These are phyloP conservation scores for Echinarachnius parma DNA, from an alignment of 53 echinoderm and acorn worm species.

Conservation along the genomic window DNA sequence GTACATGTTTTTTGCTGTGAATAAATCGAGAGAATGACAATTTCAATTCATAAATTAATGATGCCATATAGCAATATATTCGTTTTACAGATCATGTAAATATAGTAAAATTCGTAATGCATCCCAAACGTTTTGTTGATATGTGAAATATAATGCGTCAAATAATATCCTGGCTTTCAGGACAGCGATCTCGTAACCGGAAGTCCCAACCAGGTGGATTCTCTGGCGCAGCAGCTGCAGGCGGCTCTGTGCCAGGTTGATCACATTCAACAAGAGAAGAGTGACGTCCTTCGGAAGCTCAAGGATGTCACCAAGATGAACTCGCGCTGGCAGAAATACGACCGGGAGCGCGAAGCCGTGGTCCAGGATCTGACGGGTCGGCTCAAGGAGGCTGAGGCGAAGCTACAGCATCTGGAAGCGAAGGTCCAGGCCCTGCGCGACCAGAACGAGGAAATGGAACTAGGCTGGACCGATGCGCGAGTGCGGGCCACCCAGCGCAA, in stretches of 20 bases:
- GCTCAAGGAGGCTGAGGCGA: background rate
- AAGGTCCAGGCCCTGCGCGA: constrained; percentile 8
- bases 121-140: too few relatives aligned
- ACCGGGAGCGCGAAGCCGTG: constrained; percentile 25
- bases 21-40: too few relatives aligned
- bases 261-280: constrained; percentile 16
- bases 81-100: too few relatives aligned
- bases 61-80: too few relatives aligned
- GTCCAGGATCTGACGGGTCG: constrained; percentile 13
- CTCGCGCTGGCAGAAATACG: constrained; percentile 40
- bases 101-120: too few relatives aligned
- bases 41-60: too few relatives aligned
- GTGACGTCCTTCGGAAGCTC: background rate
- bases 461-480: constrained; percentile 34
- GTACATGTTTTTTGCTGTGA: too few relatives aligned
- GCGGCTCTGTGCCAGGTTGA: background rate
- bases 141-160: too few relatives aligned
- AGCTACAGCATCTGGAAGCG: constrained; percentile 3
- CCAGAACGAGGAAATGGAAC: constrained; percentile 31
- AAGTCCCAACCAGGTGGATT: too few relatives aligned
- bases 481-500: constrained; percentile 41
- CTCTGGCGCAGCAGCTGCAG: too few relatives aligned
- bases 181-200: too few relatives aligned
- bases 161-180: too few relatives aligned
- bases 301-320: constrained; percentile 40